Base-by-base conservation (phyloP, 2,113 vertebrate species). In the Neomonachus schauinslandi region DNA sequence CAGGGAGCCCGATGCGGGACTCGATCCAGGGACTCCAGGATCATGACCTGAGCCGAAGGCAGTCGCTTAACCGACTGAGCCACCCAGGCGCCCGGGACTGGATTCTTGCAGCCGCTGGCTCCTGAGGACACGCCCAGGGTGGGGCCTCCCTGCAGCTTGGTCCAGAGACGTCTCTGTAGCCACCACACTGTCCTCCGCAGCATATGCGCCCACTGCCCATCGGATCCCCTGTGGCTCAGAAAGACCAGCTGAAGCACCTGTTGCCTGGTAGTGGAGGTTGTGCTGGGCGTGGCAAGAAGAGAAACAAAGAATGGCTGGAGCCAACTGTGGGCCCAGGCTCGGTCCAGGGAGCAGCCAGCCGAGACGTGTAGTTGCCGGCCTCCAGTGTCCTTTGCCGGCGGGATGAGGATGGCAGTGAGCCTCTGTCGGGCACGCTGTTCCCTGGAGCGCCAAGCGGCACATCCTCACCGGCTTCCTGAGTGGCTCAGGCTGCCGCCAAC, bases 111-210 rank as follows among this genome's bases (percentile, higher is more conserved):
- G 55, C 55, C 7, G 18, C 55, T 0, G 33, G 33, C 33, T 69
- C 67, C 65, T 8, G 7, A 36, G 67, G 18, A 36, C 67, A 11
- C n/a, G 4, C n/a, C 14, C 63, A 65, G 63, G 63, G 33, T 7
- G 18, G 55, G 19, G 4, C 55, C 19, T 14, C 1, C 55, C 55
- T 57, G 55, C 55, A 21, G 19, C 55, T 21, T 57, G 19, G 19
- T 19, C 19, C 21, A 7, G 55, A 57, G 55, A 57, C 19, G 19
- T n/a, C 33, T 19, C 18, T 4, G 7, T 33, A 7, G 16, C 33
- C 3, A 1, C 33, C 15, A n/a, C 3, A 3, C 33, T 15, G 16
- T 9, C 65, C 7, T 28, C 7, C 0, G 7, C 15, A 18, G 15
- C 15, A 1, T 19, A 69, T 12, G 19, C 21, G 10, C 21, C n/a